A percentile compares a stretch with the other conserved stretches of the same genome.
phyloP scores from a whole-genome alignment of 2,888 invertebrate genomes.

The Octonoba sinensis region DNA sequence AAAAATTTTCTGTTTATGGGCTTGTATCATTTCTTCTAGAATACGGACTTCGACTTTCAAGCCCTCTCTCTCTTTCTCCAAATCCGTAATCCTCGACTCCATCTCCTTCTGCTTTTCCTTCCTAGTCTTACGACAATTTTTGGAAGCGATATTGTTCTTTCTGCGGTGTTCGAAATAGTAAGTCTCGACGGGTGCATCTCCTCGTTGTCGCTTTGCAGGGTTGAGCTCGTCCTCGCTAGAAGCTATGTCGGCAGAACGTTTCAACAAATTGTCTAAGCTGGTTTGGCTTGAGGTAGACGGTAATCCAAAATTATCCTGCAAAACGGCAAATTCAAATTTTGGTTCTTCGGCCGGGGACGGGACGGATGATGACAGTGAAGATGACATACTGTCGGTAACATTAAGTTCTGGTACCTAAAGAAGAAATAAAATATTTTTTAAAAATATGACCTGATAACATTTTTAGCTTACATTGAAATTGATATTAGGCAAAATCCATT shows the following conservation, averaged over 20 bases:
- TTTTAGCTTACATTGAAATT: neutral
- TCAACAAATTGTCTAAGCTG: conserved; percentile 16
- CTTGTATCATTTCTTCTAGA: conserved; percentile 69
- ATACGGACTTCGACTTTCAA: conserved; percentile 68
- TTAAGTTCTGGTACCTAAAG: conserved; percentile 39
- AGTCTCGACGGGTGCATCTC: conserved; percentile 9
- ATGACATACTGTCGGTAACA: conserved; percentile 24
- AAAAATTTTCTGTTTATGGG: conserved; percentile 37
- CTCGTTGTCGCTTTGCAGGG: neutral
- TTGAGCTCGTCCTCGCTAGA: conserved; percentile 27
- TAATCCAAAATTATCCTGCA: conserved; percentile 28
- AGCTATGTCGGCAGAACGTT: conserved; percentile 14
- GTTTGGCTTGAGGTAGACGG: conserved; percentile 28
- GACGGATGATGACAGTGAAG: conserved; percentile 14
- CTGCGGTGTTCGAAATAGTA: conserved; percentile 74
- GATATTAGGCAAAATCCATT: neutral
- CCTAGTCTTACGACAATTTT: conserved; percentile 91
- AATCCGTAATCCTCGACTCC: conserved; percentile 92
- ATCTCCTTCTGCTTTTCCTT: conserved; percentile 98
- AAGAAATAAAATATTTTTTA: no score
- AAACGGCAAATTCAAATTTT: conserved; percentile 30
- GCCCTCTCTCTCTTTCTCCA: conserved; percentile 82
- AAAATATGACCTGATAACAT: neutral
- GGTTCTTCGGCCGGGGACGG: conserved; percentile 22
- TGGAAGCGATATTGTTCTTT: conserved; percentile 98